Base-by-base conservation (phyloP, 2,888 invertebrate species). In the Blastobasis adustella region DNA sequence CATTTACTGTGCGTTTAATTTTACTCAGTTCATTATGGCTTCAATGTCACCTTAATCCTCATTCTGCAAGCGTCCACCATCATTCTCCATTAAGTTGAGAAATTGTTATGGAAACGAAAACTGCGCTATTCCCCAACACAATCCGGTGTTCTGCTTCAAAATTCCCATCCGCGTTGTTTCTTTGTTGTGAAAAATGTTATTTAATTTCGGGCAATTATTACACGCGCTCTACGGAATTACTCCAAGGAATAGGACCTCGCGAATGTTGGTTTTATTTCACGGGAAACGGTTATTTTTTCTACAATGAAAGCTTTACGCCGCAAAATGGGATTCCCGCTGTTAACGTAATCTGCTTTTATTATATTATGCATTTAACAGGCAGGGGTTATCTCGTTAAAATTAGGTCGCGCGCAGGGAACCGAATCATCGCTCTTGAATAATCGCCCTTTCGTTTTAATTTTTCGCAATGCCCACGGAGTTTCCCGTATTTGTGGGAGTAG, bases 191-290 rank as follows among this genome's bases (percentile, higher is more conserved):
- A 82, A 80, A 82, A 79, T 85, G 74, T 83, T 83, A 85, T 87
- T 86, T 86, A 85, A 87, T 87, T 86, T 82, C 67, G 62, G 73
- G 80, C 85, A 87, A 86, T 87, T 83, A 87, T 87, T 86, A 84
- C 83, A 82, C 77, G 80, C 82, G 82, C 81, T 86, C 79, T 80
- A 76, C 82, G 74, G 76, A 85, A 87, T 87, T 87, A 86, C 87
- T 84, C 85, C 62, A 79, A 85, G 86, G 86, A 82, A 86, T 84
- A 82, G 73, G 73, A 75, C 67, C 72, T 73, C 71, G 73, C 65
- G 71, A 69, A 73, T 73, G 77, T 78, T 74, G 77, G 74, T 77
- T 82, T 81, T 80, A 79, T 80, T 75, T 73, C 60, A 62, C 65
- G 61, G 67, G 70, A 70, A 48, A 74, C 68, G 69, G 67, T 69